Evolutionary conservation across 2,797 vertebrate genomes (phyloP).

Genomic region (Betta splendens): DNA sequence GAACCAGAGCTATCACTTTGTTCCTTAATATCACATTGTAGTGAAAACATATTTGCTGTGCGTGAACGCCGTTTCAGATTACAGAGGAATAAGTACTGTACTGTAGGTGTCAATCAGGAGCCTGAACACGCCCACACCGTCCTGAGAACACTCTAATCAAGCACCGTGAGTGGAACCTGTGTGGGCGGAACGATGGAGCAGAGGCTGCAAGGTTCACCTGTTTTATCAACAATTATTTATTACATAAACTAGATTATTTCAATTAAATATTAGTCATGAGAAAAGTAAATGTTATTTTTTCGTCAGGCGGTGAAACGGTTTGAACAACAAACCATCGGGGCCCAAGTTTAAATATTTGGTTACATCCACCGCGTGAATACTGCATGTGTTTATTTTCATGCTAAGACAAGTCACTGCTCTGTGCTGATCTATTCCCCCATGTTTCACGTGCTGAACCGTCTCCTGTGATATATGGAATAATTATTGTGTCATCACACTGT

Average conservation of each 20-base stretch:
- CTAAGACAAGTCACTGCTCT: slow-evolving; percentile 7
- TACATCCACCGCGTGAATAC: not conserved
- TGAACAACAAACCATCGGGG: not conserved
- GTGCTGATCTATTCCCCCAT: slow-evolving; percentile 11
- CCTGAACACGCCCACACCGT: not conserved
- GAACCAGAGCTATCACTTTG: too few relatives aligned
- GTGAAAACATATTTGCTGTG: not conserved
- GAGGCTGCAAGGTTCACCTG: slow-evolving; percentile 1
- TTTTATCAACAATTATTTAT: slow-evolving; percentile 3
- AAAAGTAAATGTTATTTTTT: slow-evolving; percentile 5
- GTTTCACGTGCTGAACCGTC: slow-evolving; percentile 5
- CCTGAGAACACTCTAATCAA: not conserved
- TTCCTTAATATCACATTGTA: not conserved
- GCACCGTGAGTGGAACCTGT: not conserved
- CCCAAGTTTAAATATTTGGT: not conserved
- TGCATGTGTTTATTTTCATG: slow-evolving; percentile 17
- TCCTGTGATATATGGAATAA: slow-evolving; percentile 40
- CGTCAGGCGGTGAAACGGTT: slow-evolving; percentile 4
- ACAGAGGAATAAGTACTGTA: not conserved
- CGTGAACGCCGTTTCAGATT: not conserved
- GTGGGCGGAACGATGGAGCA: not conserved
- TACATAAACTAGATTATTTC: slow-evolving; percentile 3
- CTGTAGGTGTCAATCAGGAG: not conserved
- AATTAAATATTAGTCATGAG: not conserved
- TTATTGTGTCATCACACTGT: slow-evolving; percentile 35